Percentiles rank a stretch among this genome's conserved stretches.
These are phyloP conservation scores for Scaptodrosophila lebanonensis DNA, from an alignment of 1,140 invertebrate genomes.

Conservation along the genomic window DNA sequence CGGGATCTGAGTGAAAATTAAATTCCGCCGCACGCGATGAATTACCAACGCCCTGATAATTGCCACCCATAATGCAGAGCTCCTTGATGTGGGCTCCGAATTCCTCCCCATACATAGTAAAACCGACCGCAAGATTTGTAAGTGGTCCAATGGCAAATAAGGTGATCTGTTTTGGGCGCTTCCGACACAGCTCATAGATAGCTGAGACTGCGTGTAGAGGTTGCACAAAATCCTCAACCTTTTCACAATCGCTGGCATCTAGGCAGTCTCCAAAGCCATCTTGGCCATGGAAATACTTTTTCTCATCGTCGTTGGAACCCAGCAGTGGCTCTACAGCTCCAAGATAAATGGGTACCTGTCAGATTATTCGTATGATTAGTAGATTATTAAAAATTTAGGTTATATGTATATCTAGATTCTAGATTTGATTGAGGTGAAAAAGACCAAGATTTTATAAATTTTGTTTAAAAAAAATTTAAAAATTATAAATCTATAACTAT, in stretches of 20 bases:
- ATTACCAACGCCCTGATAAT: slow-evolving; percentile 84
- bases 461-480: too few relatives aligned
- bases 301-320: slow-evolving; percentile 35
- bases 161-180: slow-evolving; percentile 77
- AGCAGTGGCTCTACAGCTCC: slow-evolving; percentile 80
- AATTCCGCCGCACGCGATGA: slow-evolving; percentile 85
- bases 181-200: slow-evolving; percentile 78
- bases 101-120: slow-evolving; percentile 81
- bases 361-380: too few relatives aligned
- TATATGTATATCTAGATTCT: too few relatives aligned
- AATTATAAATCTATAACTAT: too few relatives aligned
- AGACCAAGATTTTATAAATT: too few relatives aligned
- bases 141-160: slow-evolving; percentile 85
- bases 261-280: slow-evolving; percentile 83
- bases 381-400: too few relatives aligned
- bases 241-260: neutral
- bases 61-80: slow-evolving; percentile 88
- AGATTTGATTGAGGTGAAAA: too few relatives aligned
- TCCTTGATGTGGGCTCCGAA: slow-evolving; percentile 82
- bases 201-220: slow-evolving; percentile 70
- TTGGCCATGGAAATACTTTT: slow-evolving; percentile 77
- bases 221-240: slow-evolving; percentile 39
- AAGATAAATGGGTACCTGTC: slow-evolving; percentile 84
- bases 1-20: slow-evolving; percentile 88
- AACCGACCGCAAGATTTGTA: slow-evolving; percentile 86